These are phyloP conservation scores for Hydraecia micacea DNA, from an alignment of 2,888 invertebrate species.

Conservation along the genomic window DNA sequence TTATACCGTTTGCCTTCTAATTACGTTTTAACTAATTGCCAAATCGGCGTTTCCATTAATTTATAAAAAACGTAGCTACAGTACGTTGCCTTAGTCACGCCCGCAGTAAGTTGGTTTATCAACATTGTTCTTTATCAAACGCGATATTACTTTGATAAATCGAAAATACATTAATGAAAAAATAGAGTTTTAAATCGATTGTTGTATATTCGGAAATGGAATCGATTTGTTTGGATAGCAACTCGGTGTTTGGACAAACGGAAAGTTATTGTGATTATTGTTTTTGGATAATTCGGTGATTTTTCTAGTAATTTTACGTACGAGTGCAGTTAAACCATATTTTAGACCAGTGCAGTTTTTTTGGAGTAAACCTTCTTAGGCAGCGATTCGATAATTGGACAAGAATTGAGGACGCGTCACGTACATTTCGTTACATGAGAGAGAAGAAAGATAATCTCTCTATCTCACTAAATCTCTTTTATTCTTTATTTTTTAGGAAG, in stretches of 20 bases:
- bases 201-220: neutral
- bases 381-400: neutral
- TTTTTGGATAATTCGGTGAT: neutral
- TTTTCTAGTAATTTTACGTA: neutral
- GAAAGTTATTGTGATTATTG: neutral
- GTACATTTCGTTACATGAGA: neutral
- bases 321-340: neutral
- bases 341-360: neutral
- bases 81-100: slow-evolving; percentile 52
- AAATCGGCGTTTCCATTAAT: slow-evolving; percentile 18
- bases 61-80: neutral
- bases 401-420: neutral
- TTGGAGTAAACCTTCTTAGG: neutral
- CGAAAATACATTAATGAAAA: slow-evolving; percentile 34
- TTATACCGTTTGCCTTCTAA: slow-evolving; percentile 5
- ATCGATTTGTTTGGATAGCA: slow-evolving; percentile 17
- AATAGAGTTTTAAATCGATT: slow-evolving; percentile 36
- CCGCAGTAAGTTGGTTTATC: slow-evolving; percentile 44
- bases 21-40: slow-evolving; percentile 9
- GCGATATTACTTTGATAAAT: slow-evolving; percentile 58
- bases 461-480: neutral
- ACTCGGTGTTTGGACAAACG: neutral
- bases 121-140: slow-evolving; percentile 42
- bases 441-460: neutral
- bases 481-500: neutral